Base-by-base conservation (phyloP, 2,888 invertebrate genomes). In the Elmis aenea region DNA sequence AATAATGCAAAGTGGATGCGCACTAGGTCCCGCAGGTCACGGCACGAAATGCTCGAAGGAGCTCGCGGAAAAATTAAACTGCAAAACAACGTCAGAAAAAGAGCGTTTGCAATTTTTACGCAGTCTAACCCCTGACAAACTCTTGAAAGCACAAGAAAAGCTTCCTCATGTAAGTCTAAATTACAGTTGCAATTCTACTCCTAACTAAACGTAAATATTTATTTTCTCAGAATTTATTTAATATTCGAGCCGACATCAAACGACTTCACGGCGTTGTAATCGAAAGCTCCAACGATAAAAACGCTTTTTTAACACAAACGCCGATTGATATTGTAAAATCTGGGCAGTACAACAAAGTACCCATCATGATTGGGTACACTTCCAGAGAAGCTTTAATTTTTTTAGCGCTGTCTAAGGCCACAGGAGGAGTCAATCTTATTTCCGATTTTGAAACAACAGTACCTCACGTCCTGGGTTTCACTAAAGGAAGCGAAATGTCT, bases 51-150 rank as follows among this genome's bases (percentile, higher is more conserved):
- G 61, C 59, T 4, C 54, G 50, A 26, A 55, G 59, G 27, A 45
- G 9, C 37, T 71, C 26, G 66, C 67, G 2, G 52, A 60, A 37
- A 56, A 58, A 3, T 57, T 67, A 1, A 67, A 67, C 6, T 66
- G 64, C 2, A 50, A 58, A 2, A 66, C 60, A 0, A 57, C 43
- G 8, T 51, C 57, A 13, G 67, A 71, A 37, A 50, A 54, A 2
- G 53, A 58, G 3, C 54, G 69, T 1, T 52, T 69, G 10, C 53
- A 61, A 8, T 61, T 65, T 51, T 48, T 73, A n/a, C 59, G 55
- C 11, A 54, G 55, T 3, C 50, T 66, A 3, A 60, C 66, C 26
- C 53, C 61, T 3, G 30, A 42, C 11, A 25, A 32, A 20, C 33
- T 48, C 9, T 38, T 33, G 13, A 25, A 38, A 23, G 42, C 38